Percentiles rank a stretch among this genome's conserved stretches.
phyloP scores from a whole-genome alignment of 2,888 invertebrate species.

The Limnephilus auricula region DNA sequence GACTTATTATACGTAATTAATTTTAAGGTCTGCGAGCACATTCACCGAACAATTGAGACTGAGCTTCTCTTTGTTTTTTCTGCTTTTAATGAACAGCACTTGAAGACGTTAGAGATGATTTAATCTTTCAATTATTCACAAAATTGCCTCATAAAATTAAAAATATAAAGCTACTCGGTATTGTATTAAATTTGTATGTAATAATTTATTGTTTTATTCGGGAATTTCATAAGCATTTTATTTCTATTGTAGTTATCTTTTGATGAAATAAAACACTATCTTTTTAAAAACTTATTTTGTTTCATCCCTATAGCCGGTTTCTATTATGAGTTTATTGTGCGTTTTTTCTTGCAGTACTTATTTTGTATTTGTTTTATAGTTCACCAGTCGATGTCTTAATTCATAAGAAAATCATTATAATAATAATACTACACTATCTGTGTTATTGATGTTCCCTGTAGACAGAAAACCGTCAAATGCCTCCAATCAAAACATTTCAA shows the following conservation, averaged over 20 bases:
- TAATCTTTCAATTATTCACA: neutral
- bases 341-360: no score
- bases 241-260: neutral
- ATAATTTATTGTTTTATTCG: neutral
- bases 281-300: neutral
- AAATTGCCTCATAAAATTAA: neutral
- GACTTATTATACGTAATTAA: constrained; percentile 18
- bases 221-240: neutral
- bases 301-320: neutral
- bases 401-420: no score
- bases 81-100: neutral
- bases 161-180: neutral
- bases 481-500: no score
- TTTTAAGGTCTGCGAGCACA: constrained; percentile 7
- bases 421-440: no score
- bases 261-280: neutral
- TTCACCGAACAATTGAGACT: constrained; percentile 24
- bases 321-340: no score
- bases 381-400: no score
- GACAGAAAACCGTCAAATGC: no score
- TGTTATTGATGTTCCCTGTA: neutral
- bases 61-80: constrained; percentile 5
- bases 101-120: neutral
- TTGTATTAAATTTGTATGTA: neutral
- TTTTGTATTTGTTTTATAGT: no score